Percentiles rank a stretch among this genome's conserved stretches.
phyloP scores from a whole-genome alignment of 2,888 invertebrate genomes.

The Halictus quadricinctus region DNA sequence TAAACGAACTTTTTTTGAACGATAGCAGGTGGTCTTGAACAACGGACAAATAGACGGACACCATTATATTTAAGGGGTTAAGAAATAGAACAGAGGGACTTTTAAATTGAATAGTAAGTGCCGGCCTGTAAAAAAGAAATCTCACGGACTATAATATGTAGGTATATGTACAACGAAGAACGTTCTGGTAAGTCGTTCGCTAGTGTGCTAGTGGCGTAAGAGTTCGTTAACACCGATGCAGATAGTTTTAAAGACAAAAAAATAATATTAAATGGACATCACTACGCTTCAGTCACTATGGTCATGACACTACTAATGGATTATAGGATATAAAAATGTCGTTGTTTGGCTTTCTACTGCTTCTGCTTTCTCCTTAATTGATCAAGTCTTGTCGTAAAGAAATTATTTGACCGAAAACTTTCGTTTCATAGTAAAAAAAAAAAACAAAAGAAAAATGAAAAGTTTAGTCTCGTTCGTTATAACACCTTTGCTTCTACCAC shows the following conservation, averaged over 20 bases:
- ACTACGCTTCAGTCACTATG: slow-evolving; percentile 69
- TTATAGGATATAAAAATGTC: slow-evolving; percentile 50
- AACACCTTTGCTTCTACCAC: slow-evolving; percentile 11
- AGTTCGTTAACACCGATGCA: slow-evolving; percentile 64
- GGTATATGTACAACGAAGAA: slow-evolving; percentile 49
- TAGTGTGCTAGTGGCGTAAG: slow-evolving; percentile 46
- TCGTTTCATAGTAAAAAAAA: neutral
- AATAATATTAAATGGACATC: slow-evolving; percentile 59
- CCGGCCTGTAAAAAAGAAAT: slow-evolving; percentile 71
- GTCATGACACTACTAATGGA: slow-evolving; percentile 68
- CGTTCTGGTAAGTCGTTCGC: slow-evolving; percentile 30
- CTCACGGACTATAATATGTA: slow-evolving; percentile 14
- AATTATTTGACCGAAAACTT: neutral
- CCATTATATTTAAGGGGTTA: slow-evolving; percentile 39
- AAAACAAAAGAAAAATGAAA: neutral
- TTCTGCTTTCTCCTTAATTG: slow-evolving; percentile 64
- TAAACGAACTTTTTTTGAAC: neutral
- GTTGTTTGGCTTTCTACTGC: slow-evolving; percentile 63
- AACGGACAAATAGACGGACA: slow-evolving; percentile 1
- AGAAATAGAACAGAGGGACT: slow-evolving; percentile 68
- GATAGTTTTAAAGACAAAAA: slow-evolving; percentile 36
- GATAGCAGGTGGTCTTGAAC: neutral
- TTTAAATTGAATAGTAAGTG: slow-evolving; percentile 66
- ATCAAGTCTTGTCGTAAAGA: slow-evolving; percentile 49
- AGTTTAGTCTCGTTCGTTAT: neutral